phyloP scores from a whole-genome alignment of 2,113 vertebrate genomes.

The Atherinomorus stipes region DNA sequence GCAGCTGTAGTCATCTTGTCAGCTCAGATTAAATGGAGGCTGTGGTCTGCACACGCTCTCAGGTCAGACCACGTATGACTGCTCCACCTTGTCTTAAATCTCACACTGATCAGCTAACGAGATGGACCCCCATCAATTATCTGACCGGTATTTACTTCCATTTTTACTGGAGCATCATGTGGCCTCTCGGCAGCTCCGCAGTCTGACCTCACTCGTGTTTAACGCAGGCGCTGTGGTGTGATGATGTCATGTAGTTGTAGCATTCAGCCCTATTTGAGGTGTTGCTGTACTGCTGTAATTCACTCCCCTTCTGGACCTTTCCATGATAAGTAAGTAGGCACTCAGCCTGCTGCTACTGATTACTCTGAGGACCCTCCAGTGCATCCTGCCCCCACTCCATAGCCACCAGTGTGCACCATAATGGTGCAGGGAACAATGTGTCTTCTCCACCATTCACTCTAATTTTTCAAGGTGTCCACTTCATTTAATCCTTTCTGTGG shows the following conservation, averaged over 20 bases:
- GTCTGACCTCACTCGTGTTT: conserved; percentile 42
- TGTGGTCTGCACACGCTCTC: conserved; percentile 53
- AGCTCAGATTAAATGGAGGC: conserved; percentile 62
- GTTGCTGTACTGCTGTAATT: conserved; percentile 64
- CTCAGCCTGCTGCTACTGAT: conserved; percentile 67
- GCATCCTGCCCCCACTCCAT: conserved; percentile 51
- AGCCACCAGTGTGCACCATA: conserved; percentile 51
- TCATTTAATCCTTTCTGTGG: conserved; percentile 30
- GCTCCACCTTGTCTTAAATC: conserved; percentile 45
- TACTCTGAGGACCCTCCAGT: conserved; percentile 74
- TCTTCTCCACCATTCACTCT: conserved; percentile 37
- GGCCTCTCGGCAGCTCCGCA: conserved; percentile 23
- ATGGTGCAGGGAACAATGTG: conserved; percentile 54
- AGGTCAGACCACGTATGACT: conserved; percentile 24
- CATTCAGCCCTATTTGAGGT: conserved; percentile 23
- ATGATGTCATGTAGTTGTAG: conserved; percentile 62
- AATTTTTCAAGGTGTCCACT: conserved; percentile 52
- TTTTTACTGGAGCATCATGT: conserved; percentile 21
- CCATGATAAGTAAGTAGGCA: conserved; percentile 68
- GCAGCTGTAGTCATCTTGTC: conserved; percentile 52
- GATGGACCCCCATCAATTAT: conserved; percentile 63
- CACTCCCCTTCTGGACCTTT: conserved; percentile 63
- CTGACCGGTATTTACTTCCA: conserved; percentile 27
- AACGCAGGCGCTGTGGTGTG: conserved; percentile 4
- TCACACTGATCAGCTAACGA: conserved; percentile 69